Evolutionary conservation across 2,888 invertebrate species (phyloP).

Genomic region (Agriopis marginaria): DNA sequence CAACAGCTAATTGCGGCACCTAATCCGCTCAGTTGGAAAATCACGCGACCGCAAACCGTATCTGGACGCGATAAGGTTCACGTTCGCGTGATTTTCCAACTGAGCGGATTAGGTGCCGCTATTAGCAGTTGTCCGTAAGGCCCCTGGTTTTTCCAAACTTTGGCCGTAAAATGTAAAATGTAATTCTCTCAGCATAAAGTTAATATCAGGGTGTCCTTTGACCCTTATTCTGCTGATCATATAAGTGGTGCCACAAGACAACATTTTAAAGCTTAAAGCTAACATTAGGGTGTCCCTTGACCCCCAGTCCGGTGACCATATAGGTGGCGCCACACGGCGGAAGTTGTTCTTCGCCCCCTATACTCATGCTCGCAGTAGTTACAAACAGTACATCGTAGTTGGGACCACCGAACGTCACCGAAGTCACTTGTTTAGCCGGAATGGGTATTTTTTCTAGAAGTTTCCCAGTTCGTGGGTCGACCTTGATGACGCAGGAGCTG

Average conservation of each 20-base stretch:
- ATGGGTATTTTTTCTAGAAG: constrained; percentile 85
- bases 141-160: too few relatives aligned
- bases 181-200: too few relatives aligned
- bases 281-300: constrained; percentile 79
- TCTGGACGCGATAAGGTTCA: too few relatives aligned
- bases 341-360: constrained; percentile 61
- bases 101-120: too few relatives aligned
- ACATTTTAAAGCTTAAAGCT: constrained; percentile 56
- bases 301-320: constrained; percentile 87
- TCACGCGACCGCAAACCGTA: too few relatives aligned
- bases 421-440: constrained; percentile 89
- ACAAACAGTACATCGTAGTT: constrained; percentile 90
- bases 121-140: too few relatives aligned
- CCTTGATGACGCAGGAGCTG: constrained; percentile 85
- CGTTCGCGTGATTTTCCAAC: too few relatives aligned
- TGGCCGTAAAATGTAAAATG: too few relatives aligned
- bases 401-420: constrained; percentile 90
- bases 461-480: constrained; percentile 84
- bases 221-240: neutral
- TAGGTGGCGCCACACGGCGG: constrained; percentile 87
- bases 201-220: too few relatives aligned
- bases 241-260: neutral
- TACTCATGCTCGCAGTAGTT: constrained; percentile 81
- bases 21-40: too few relatives aligned
- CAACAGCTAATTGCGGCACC: too few relatives aligned